A percentile compares a stretch with the other conserved stretches of the same genome.
phyloP scores from a whole-genome alignment of 2,888 invertebrate species.

The Apodemia hepburni region DNA sequence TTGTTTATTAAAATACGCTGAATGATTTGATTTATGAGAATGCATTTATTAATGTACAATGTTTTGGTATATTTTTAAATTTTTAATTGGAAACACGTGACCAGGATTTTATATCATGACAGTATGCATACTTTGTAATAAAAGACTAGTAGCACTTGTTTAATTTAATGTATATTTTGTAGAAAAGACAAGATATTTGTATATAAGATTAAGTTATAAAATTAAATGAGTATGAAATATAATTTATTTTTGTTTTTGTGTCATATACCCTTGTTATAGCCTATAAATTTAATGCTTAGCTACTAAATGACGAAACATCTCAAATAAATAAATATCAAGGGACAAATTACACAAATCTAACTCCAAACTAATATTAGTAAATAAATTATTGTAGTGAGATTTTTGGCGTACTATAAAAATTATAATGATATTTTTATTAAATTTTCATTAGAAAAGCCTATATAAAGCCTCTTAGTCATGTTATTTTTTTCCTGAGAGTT shows the following conservation, averaged over 20 bases:
- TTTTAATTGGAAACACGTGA: constrained; percentile 9
- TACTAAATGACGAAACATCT: no score
- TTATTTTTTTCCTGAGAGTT: no score
- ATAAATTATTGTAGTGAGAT: no score
- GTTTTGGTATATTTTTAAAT: constrained; percentile 12
- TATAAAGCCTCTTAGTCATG: no score
- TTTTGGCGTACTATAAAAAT: no score
- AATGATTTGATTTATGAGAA: constrained; percentile 16
- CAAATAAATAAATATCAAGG: no score
- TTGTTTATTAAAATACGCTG: constrained; percentile 3
- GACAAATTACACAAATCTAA: no score
- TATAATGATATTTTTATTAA: no score
- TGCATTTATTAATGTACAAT: constrained; percentile 21
- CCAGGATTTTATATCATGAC: constrained; percentile 13
- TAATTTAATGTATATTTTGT: background rate
- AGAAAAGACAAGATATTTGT: constrained; percentile 16
- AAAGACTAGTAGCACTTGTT: background rate
- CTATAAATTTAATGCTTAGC: background rate
- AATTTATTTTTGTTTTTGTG: background rate
- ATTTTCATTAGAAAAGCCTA: no score
- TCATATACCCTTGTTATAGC: background rate
- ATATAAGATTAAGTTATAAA: constrained; percentile 14
- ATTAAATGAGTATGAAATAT: constrained; percentile 8
- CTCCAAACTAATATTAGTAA: no score
- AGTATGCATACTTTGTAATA: constrained; percentile 1